Evolutionary conservation across 2,888 invertebrate species (phyloP).

Genomic region (Philopedon plagiatum): DNA sequence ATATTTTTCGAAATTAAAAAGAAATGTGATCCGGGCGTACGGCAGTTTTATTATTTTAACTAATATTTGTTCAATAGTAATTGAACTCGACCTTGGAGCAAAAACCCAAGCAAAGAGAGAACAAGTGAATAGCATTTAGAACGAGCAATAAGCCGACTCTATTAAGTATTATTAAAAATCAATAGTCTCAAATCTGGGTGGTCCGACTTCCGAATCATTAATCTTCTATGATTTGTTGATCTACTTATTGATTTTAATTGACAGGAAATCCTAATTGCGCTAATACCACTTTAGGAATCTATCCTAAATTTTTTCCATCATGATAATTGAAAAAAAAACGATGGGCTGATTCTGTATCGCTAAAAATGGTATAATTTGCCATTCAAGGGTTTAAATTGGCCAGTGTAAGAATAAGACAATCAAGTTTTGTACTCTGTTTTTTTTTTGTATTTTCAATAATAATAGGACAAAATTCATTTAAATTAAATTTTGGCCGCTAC

Average conservation of each 20-base stretch:
- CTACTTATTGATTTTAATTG: slow-evolving; percentile 8
- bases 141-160: neutral
- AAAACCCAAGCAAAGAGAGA: neutral
- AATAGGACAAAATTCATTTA: too few relatives aligned
- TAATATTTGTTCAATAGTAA: slow-evolving; percentile 8
- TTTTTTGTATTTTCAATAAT: too few relatives aligned
- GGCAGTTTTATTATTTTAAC: neutral
- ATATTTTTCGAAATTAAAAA: slow-evolving; percentile 14
- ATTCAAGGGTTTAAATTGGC: too few relatives aligned
- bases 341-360: too few relatives aligned
- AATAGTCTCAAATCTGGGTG: slow-evolving; percentile 2
- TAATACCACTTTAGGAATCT: neutral
- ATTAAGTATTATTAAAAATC: neutral
- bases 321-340: too few relatives aligned
- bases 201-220: slow-evolving; percentile 12
- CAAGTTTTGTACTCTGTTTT: too few relatives aligned
- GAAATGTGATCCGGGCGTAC: neutral
- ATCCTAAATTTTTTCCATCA: neutral
- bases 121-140: neutral
- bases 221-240: slow-evolving; percentile 5
- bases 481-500: too few relatives aligned
- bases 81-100: neutral
- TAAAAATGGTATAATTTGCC: too few relatives aligned
- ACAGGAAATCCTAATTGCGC: neutral
- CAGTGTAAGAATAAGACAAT: too few relatives aligned